Percentiles rank a stretch among this genome's conserved stretches.
phyloP scores from a whole-genome alignment of 2,888 invertebrate species.

The Caenorhabditis becei region DNA sequence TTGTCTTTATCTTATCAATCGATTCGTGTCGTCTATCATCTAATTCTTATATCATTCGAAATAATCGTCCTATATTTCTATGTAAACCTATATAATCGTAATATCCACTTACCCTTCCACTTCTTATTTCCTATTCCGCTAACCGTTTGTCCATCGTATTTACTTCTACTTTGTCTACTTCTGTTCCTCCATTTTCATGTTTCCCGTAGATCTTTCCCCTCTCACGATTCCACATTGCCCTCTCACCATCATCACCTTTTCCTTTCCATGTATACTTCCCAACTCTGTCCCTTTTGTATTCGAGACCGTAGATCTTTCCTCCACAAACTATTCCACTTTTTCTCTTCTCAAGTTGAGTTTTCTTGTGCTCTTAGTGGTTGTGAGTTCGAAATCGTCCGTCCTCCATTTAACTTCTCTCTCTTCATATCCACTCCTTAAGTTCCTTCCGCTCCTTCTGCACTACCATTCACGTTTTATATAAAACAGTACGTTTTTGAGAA shows the following conservation, averaged over 20 bases:
- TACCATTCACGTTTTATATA: background rate
- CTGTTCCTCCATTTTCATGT: background rate
- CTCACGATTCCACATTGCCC: background rate
- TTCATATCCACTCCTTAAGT: background rate
- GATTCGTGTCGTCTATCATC: background rate
- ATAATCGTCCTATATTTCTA: background rate
- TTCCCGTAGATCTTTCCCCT: background rate
- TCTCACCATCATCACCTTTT: constrained; percentile 13
- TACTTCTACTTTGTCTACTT: background rate
- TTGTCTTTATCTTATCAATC: background rate
- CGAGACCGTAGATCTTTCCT: constrained; percentile 52
- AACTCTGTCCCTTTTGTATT: constrained; percentile 2
- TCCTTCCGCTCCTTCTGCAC: background rate
- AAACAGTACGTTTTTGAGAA: background rate
- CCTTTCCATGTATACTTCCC: constrained; percentile 20
- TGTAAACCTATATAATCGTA: background rate
- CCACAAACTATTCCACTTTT: constrained; percentile 13
- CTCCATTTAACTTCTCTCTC: background rate
- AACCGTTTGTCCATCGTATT: background rate
- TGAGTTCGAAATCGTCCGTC: background rate
- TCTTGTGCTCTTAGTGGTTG: constrained; percentile 17
- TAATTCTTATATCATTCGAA: background rate
- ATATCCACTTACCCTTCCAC: background rate
- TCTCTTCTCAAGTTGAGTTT: background rate
- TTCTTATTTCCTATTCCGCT: background rate